These are phyloP conservation scores for Glaucopsyche alexis DNA, from an alignment of 2,888 invertebrate species.

Conservation along the genomic window DNA sequence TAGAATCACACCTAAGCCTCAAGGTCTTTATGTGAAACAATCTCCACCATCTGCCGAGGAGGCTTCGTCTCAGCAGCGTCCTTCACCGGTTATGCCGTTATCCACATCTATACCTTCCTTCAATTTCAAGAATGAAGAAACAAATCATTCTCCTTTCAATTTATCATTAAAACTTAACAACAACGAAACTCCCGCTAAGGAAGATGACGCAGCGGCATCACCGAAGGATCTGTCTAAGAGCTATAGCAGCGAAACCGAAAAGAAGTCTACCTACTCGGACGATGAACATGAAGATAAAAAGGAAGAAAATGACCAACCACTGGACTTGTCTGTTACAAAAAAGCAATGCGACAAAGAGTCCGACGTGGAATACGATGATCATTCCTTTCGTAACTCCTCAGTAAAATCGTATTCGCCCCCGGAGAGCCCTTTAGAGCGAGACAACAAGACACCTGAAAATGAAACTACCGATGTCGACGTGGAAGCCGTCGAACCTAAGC, in stretches of 20 bases:
- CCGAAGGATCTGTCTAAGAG: constrained; percentile 67
- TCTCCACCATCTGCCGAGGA: constrained; percentile 85
- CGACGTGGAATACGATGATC: constrained; percentile 64
- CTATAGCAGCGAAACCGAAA: constrained; percentile 53
- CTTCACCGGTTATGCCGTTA: constrained; percentile 83
- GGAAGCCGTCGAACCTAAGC: constrained; percentile 73
- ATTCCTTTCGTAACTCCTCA: constrained; percentile 65
- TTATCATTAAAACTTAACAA: constrained; percentile 61
- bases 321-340: constrained; percentile 85
- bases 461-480: constrained; percentile 80
- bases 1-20: constrained; percentile 77
- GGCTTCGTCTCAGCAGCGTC: constrained; percentile 80
- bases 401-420: constrained; percentile 72
- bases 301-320: constrained; percentile 82
- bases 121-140: constrained; percentile 59
- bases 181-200: constrained; percentile 52
- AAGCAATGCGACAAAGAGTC: constrained; percentile 73
- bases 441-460: constrained; percentile 69
- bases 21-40: constrained; percentile 73
- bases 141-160: constrained; percentile 64
- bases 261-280: constrained; percentile 61
- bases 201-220: constrained; percentile 53
- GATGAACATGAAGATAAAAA: constrained; percentile 61
- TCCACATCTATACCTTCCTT: constrained; percentile 59
- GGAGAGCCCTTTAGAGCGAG: constrained; percentile 62